Evolutionary conservation across 1,140 invertebrate species (phyloP), one percentile per base, ranked within the genome.

Genomic region (Eulimnadia texana): DNA sequence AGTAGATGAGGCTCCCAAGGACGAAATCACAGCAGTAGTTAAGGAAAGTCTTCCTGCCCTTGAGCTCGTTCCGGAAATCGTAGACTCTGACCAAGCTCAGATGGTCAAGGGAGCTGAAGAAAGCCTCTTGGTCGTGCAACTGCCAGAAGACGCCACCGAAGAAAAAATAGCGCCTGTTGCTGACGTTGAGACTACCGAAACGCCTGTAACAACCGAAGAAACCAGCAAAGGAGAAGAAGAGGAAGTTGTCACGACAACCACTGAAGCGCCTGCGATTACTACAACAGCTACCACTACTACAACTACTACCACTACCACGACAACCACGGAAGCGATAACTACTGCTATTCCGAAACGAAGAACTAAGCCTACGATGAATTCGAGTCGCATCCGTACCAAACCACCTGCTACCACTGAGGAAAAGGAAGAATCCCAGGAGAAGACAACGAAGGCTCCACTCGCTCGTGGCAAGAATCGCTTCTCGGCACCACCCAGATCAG

Each of bases 221-320:
- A 9, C 20, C 11, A 13, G 22, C 16, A 24, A 52, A 52, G n/a
- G n/a, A n/a, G n/a, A n/a, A n/a, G n/a, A n/a, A n/a, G n/a, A n/a
- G n/a, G n/a, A n/a, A n/a, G n/a, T n/a, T n/a, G n/a, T n/a, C n/a
- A n/a, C n/a, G n/a, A n/a, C 50, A 13, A 29, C 50, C 3, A 27
- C 58, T 22, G 25, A 33, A 53, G 27, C 58, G 3, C 29, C 58
- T 1, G 33, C 60, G 16, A 28, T 27, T 9, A 52, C 51, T 19
- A 52, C 51, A 3, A 52, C 51, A 22, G 19, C 50, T 3, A 52
- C 59, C 13, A 55, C 49, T 3, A 28, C 60, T 20, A 28, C 51
- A 3, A 61, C 60, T 0, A 27, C 33, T 24, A 50, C 47, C 3
- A 47, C 59, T 25, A 61, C 60, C 3, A 61, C 59, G 3, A 59